Evolutionary conservation across 1,140 invertebrate species (phyloP), one percentile per base, ranked within the genome.

Genomic region (Hylaeus volcanicus): DNA sequence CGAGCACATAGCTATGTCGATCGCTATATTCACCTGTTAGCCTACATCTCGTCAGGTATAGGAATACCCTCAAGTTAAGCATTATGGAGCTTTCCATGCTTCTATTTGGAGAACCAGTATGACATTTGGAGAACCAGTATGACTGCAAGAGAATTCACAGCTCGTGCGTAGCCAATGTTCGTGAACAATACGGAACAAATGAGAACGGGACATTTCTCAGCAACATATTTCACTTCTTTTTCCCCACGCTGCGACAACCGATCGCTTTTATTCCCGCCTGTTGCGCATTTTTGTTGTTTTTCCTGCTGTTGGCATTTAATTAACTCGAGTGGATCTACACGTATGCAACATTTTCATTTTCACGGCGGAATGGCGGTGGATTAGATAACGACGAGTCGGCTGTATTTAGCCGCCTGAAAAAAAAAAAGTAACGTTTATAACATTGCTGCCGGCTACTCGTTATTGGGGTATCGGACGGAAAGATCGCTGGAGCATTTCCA

Each of bases 371-470:
- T 41, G 37, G 14, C 43, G 9, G 26, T 0, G 53, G 41, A 69
- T 78, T 12, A n/a, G 51, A 53, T 72, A 15, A 12, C n/a, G 68
- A 43, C 12, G n/a, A 64, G 3, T 79, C 68, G 15, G 37, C 66
- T 37, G 12, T 43, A 61, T 37, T 60, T 37, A 15, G 39, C 56
- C 37, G 26, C 41, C 8, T 76, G n/a, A n/a, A 55, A 58, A 76
- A 68, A 56, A 51, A 70, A 58, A 51, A 14, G 12, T 41, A 63
- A 15, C 48, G 41, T 55, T 63, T 63, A 15, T 39, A 72, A 56
- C 72, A 64, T 56, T 39, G 48, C 48, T 55, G 8, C 48, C 48
- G 69, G 58, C 58, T 55, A 64, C n/a, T 64, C 58, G 60, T 55
- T 64, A 43, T 53, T 2, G 37, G 4, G 48, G 58, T n/a, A 63